Evolutionary conservation across 1,140 invertebrate genomes (phyloP).

Genomic region (Anadara kagoshimensis): DNA sequence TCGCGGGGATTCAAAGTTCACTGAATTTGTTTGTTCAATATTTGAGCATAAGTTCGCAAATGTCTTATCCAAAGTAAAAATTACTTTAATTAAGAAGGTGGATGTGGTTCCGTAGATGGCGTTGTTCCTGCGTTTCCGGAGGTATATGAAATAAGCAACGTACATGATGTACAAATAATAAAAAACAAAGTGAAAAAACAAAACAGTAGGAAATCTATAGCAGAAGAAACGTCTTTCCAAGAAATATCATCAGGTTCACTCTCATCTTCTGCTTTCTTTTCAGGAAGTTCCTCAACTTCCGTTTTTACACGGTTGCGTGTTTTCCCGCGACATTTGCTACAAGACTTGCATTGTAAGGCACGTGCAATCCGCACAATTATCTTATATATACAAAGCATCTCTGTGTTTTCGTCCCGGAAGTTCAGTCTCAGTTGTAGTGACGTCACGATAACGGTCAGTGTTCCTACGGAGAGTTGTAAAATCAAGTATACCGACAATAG

Average conservation of each 20-base stretch:
- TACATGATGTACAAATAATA: too few species aligned
- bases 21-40: too few species aligned
- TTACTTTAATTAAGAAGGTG: too few species aligned
- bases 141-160: too few species aligned
- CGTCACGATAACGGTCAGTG: constrained; percentile 1
- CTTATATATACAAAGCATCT: not conserved
- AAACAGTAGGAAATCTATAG: constrained; percentile 37
- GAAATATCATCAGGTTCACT: constrained; percentile 5
- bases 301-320: too few species aligned
- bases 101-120: too few species aligned
- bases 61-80: too few species aligned
- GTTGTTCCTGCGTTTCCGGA: too few species aligned
- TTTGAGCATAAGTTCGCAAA: too few species aligned
- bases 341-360: not conserved
- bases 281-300: too few species aligned
- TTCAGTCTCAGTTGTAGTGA: constrained; percentile 34
- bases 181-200: constrained; percentile 9
- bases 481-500: constrained; percentile 24
- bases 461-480: constrained; percentile 14
- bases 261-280: not conserved
- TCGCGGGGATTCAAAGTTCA: too few species aligned
- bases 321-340: not conserved
- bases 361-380: not conserved
- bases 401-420: not conserved
- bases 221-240: constrained; percentile 27